phyloP scores from a whole-genome alignment of 1,140 invertebrate species.

The Aphelinus atriplicis region DNA sequence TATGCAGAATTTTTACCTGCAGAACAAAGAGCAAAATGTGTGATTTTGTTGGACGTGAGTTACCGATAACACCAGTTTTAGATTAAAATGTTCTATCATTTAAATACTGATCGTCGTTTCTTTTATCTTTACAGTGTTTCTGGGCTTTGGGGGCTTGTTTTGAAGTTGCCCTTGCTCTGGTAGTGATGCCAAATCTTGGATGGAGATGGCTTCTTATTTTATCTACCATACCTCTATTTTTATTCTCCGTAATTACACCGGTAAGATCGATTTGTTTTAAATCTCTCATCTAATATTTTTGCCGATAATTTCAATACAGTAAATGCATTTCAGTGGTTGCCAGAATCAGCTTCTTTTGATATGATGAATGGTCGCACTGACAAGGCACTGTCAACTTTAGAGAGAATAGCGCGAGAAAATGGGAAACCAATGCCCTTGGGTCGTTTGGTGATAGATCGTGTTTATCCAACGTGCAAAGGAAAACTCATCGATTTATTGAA shows the following conservation, averaged over 20 bases:
- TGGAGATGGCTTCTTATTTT: conserved; percentile 91
- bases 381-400: conserved; percentile 84
- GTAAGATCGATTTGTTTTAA: conserved; percentile 65
- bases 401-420: conserved; percentile 89
- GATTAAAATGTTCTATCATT: conserved; percentile 37
- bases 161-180: conserved; percentile 88
- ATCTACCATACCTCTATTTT: conserved; percentile 86
- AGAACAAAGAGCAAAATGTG: conserved; percentile 92
- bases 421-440: conserved; percentile 89
- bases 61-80: not conserved
- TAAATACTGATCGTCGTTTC: not conserved
- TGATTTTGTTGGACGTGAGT: conserved; percentile 92
- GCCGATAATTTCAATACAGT: not conserved
- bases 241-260: conserved; percentile 83
- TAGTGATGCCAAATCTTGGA: conserved; percentile 91
- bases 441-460: conserved; percentile 82
- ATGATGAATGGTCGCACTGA: conserved; percentile 86
- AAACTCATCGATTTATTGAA: conserved; percentile 81
- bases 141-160: conserved; percentile 95
- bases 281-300: not conserved
- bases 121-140: conserved; percentile 80
- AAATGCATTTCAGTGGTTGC: conserved; percentile 80
- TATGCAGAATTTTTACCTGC: conserved; percentile 96
- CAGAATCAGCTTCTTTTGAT: conserved; percentile 91
- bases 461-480: conserved; percentile 72